Evolutionary conservation across 1,140 invertebrate species (phyloP).

Genomic region (Hirudo medicinalis): DNA sequence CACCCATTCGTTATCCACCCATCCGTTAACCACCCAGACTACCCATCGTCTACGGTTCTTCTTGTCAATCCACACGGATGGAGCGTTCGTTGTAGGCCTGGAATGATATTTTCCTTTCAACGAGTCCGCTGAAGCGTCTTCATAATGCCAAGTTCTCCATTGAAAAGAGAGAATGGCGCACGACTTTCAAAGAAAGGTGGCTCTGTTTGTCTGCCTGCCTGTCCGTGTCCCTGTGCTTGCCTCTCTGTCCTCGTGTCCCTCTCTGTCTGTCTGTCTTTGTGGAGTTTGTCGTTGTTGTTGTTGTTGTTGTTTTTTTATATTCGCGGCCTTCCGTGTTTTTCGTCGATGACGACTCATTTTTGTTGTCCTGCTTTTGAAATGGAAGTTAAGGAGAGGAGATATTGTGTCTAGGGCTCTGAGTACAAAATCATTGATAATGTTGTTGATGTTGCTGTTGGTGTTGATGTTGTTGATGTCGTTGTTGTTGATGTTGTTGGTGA

Average conservation of each 20-base stretch:
- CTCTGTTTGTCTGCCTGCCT: background rate
- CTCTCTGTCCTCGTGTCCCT: background rate
- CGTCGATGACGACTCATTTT: background rate
- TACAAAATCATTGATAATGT: background rate
- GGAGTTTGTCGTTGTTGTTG: background rate
- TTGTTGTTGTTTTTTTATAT: background rate
- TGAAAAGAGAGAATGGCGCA: background rate
- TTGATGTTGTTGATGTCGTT: too few relatives aligned
- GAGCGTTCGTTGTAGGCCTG: too few relatives aligned
- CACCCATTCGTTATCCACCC: too few relatives aligned
- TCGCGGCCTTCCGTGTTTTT: background rate
- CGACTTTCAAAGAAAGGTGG: background rate
- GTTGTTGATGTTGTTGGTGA: too few relatives aligned
- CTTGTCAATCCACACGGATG: too few relatives aligned
- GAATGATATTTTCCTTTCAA: background rate
- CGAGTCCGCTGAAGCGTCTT: background rate
- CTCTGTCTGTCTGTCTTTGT: background rate
- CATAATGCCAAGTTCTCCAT: background rate
- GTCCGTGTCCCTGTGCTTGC: background rate
- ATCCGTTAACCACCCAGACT: too few relatives aligned
- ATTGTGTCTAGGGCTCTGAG: background rate
- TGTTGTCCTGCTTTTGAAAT: background rate
- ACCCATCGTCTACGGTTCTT: too few relatives aligned
- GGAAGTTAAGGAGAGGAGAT: background rate
- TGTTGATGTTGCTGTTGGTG: too few relatives aligned